These are phyloP conservation scores for Diarsia rubi DNA, from an alignment of 2,888 invertebrate species.

Conservation along the genomic window DNA sequence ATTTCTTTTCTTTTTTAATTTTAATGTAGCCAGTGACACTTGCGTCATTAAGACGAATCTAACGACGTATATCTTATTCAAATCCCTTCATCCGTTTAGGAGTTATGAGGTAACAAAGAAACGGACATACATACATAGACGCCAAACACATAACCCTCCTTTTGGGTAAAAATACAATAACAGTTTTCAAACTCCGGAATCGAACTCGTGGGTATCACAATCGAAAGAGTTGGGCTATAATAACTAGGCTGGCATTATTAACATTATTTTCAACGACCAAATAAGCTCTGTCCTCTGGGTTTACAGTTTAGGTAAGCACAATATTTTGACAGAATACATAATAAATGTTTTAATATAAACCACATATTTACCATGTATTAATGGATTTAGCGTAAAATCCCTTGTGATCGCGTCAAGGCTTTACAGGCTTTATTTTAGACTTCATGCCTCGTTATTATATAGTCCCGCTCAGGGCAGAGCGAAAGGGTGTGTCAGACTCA, in stretches of 20 bases:
- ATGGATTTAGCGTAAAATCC: conserved; percentile 41
- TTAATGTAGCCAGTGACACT: too few species aligned
- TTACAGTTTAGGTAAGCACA: conserved; percentile 16
- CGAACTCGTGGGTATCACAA: background rate
- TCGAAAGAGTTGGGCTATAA: background rate
- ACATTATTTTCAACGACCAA: background rate
- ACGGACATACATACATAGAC: too few species aligned
- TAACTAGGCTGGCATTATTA: conserved; percentile 3
- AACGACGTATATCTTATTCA: too few species aligned
- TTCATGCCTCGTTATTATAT: background rate
- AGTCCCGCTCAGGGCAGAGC: too few species aligned
- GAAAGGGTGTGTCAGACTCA: too few species aligned
- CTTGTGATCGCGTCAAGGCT: conserved; percentile 41
- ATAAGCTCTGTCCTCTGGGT: background rate
- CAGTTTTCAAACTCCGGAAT: background rate
- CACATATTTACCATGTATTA: conserved; percentile 26
- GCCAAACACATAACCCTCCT: too few species aligned
- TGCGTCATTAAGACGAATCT: too few species aligned
- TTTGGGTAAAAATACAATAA: background rate
- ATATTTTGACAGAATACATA: conserved; percentile 13
- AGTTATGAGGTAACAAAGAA: too few species aligned
- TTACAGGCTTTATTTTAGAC: conserved; percentile 16
- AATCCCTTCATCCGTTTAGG: too few species aligned
- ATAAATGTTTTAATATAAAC: conserved; percentile 16
- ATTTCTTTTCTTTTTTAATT: too few species aligned